These are phyloP conservation scores for Artibeus jamaicensis DNA, from an alignment of 2,797 vertebrate species.

Conservation along the genomic window DNA sequence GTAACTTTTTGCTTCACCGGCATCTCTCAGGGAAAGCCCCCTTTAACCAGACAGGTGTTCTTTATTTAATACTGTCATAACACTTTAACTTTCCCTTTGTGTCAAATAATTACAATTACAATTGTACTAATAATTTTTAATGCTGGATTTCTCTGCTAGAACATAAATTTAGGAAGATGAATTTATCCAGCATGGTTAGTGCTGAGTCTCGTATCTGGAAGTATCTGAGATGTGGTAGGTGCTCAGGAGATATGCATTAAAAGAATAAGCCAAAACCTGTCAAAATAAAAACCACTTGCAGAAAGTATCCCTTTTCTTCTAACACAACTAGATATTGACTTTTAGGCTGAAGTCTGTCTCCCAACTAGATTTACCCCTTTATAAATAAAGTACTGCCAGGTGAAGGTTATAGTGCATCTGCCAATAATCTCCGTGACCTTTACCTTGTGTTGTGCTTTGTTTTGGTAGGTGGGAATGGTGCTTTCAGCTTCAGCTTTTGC, in stretches of 20 bases:
- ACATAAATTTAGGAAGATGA: not conserved
- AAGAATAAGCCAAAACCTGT: not conserved
- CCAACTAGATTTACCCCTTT: not conserved
- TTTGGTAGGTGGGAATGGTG: conserved; percentile 38
- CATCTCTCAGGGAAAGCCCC: not conserved
- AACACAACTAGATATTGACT: not conserved
- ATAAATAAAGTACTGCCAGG: not conserved
- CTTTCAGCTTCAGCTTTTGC: conserved; percentile 53
- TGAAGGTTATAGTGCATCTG: not conserved
- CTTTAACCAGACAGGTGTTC: not conserved
- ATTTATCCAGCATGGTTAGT: not conserved
- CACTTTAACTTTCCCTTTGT: not conserved
- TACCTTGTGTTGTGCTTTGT: conserved; percentile 32
- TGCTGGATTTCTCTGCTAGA: not conserved
- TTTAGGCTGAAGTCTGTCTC: not conserved
- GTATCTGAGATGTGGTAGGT: not conserved
- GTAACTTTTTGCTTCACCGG: not conserved
- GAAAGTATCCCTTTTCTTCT: not conserved
- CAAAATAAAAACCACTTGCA: not conserved
- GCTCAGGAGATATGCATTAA: not conserved
- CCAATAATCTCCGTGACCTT: conserved; percentile 51
- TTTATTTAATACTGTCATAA: not conserved
- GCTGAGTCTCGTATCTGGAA: not conserved
- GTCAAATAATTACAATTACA: not conserved
- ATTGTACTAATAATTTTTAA: not conserved